A percentile compares a stretch with the other conserved stretches of the same genome.
phyloP scores from a whole-genome alignment of 2,113 vertebrate species.

The Planiliza haematocheilus region DNA sequence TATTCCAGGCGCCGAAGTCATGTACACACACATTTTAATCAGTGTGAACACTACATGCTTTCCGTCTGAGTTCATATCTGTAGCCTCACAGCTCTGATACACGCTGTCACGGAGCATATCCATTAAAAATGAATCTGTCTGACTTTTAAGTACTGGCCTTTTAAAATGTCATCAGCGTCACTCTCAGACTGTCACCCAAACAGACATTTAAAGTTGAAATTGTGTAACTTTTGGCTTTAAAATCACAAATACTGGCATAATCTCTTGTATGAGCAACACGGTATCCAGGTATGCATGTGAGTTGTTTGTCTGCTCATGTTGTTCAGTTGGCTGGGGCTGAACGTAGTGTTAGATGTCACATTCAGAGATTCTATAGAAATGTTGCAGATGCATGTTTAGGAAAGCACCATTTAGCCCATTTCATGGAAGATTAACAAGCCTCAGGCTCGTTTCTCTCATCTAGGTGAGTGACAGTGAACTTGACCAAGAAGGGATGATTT shows the following conservation, averaged over 20 bases:
- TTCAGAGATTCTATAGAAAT: neutral
- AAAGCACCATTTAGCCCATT: no score
- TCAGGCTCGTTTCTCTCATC: neutral
- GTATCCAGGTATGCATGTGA: no score
- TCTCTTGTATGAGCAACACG: neutral
- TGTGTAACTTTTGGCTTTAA: constrained; percentile 7
- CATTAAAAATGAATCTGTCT: constrained; percentile 24
- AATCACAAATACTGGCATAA: neutral
- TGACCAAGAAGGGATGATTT: no score
- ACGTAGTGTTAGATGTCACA: neutral
- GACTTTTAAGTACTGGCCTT: constrained; percentile 29
- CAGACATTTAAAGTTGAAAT: neutral
- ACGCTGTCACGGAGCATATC: neutral
- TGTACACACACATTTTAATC: neutral
- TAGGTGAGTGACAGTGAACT: no score
- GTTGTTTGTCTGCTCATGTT: no score
- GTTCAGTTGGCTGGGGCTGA: neutral
- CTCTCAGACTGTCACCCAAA: neutral
- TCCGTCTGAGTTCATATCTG: constrained; percentile 5
- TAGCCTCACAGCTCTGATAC: constrained; percentile 2
- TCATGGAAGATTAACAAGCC: neutral
- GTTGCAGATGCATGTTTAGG: no score
- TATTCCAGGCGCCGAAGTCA: no score
- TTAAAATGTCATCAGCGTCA: constrained; percentile 1
- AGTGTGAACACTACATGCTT: neutral